phyloP scores from a whole-genome alignment of 2,888 invertebrate species.

The Ochlodes sylvanus region DNA sequence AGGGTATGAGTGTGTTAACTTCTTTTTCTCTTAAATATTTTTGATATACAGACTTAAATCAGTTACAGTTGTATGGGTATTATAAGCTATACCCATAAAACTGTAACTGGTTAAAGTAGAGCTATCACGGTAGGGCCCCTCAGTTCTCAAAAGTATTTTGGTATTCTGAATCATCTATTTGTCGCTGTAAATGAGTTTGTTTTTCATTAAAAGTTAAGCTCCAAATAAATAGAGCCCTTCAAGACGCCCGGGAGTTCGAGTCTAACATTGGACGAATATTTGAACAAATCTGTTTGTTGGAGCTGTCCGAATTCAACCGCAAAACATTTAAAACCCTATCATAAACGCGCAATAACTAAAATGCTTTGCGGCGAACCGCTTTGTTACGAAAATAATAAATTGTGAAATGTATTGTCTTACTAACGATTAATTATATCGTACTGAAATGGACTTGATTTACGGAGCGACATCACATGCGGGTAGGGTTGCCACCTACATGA shows the following conservation, averaged over 20 bases:
- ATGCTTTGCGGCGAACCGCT: background rate
- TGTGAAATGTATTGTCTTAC: slow-evolving; percentile 27
- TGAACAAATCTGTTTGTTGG: slow-evolving; percentile 28
- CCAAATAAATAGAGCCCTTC: slow-evolving; percentile 25
- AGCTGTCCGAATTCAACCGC: slow-evolving; percentile 5
- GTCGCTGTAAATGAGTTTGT: slow-evolving; percentile 25
- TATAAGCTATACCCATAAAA: too few relatives aligned
- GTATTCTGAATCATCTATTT: slow-evolving; percentile 15
- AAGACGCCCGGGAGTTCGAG: slow-evolving; percentile 18
- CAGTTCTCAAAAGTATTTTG: slow-evolving; percentile 4
- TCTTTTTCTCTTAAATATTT: too few relatives aligned
- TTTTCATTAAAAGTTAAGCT: slow-evolving; percentile 35
- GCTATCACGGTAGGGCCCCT: too few relatives aligned
- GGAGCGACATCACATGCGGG: background rate
- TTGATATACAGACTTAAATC: too few relatives aligned
- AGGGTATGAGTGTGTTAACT: too few relatives aligned
- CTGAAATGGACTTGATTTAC: slow-evolving; percentile 22
- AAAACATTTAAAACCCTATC: slow-evolving; percentile 12
- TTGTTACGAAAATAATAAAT: slow-evolving; percentile 26
- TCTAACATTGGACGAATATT: slow-evolving; percentile 18
- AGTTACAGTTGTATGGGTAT: too few relatives aligned
- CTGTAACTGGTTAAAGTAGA: too few relatives aligned
- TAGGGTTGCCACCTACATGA: background rate
- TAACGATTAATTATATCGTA: slow-evolving; percentile 14
- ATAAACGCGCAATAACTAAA: background rate